Evolutionary conservation across 2,113 vertebrate species (phyloP).

Genomic region (Cervus canadensis): DNA sequence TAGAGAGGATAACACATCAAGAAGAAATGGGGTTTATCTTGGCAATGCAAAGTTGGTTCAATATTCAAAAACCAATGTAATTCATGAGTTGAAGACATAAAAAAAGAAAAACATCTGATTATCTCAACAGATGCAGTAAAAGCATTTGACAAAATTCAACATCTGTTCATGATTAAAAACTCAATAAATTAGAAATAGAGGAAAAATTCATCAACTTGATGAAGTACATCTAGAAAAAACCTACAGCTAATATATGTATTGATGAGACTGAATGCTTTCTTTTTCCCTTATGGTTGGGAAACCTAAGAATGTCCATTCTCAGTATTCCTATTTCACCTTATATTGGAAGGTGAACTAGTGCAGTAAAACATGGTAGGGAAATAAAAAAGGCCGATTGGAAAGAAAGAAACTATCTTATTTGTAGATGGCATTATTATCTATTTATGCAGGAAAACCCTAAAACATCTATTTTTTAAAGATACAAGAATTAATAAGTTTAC

Average conservation of each 20-base stretch:
- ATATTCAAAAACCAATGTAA: not conserved
- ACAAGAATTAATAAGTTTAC: not conserved
- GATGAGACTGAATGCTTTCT: not conserved
- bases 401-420: not conserved
- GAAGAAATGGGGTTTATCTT: not conserved
- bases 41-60: not conserved
- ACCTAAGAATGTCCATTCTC: not conserved
- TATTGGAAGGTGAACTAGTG: not conserved
- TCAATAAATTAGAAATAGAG: not conserved
- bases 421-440: not conserved
- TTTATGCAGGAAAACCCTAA: not conserved
- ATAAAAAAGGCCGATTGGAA: not conserved
- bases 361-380: not conserved
- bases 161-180: slow-evolving; percentile 1
- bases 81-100: not conserved
- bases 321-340: not conserved
- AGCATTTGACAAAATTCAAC: not conserved
- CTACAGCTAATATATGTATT: not conserved
- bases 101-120: not conserved
- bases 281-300: not conserved
- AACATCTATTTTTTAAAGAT: not conserved
- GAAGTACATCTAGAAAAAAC: not conserved
- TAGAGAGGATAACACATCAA: not conserved
- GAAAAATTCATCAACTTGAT: not conserved
- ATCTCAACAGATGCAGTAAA: not conserved